Percentiles rank a stretch among this genome's conserved stretches.
Conservation (phyloP, 2,888 invertebrate species). For the Resseliella maxima region DNA sequence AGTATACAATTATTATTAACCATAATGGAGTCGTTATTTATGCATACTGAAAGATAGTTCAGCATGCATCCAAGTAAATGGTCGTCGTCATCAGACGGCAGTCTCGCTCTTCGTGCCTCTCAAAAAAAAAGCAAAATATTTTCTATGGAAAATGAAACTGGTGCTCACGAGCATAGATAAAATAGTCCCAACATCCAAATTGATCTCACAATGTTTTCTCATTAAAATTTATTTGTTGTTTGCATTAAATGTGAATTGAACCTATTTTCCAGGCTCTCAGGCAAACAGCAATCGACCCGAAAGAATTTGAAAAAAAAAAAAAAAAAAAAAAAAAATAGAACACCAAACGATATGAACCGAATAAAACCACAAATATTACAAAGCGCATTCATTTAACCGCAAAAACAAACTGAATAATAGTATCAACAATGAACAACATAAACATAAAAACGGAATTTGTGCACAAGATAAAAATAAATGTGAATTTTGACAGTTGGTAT, state of each 20-base stretch:
- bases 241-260: neutral
- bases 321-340: neutral
- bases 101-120: neutral
- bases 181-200: neutral
- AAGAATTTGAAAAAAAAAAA: too few species aligned
- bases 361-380: neutral
- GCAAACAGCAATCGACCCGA: neutral
- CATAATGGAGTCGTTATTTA: conserved; percentile 39
- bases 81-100: neutral
- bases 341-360: neutral
- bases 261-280: neutral
- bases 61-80: neutral
- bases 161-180: neutral
- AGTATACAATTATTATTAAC: conserved; percentile 48
- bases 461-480: conserved; percentile 48
- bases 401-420: neutral
- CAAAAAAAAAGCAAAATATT: neutral
- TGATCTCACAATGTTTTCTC: neutral
- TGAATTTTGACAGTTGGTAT: neutral
- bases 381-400: neutral
- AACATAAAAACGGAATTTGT: conserved; percentile 26
- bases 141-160: neutral
- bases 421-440: conserved; percentile 44
- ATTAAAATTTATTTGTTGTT: neutral
- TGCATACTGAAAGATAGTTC: conserved; percentile 24